Evolutionary conservation across 2,113 vertebrate species (phyloP).

Genomic region (Microtus oregoni): DNA sequence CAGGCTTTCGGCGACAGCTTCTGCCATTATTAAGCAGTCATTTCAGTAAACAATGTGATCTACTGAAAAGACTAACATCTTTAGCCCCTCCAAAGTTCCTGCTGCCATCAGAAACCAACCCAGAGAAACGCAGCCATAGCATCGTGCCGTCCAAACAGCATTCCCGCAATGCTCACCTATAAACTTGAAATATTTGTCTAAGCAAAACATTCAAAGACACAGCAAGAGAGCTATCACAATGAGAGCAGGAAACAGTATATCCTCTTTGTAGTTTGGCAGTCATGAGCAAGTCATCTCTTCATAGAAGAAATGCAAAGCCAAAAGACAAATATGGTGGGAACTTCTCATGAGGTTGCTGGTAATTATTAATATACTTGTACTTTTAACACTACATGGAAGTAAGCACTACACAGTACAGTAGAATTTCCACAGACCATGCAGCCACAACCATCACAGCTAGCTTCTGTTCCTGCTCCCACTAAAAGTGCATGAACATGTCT

Average conservation of each 20-base stretch:
- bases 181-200: not conserved
- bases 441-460: not conserved
- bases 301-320: not conserved
- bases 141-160: not conserved
- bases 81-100: slow-evolving; percentile 6
- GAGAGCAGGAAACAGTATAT: not conserved
- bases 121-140: not conserved
- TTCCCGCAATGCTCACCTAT: not conserved
- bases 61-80: slow-evolving; percentile 9
- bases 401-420: not conserved
- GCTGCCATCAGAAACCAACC: not conserved
- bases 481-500: not conserved
- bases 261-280: not conserved
- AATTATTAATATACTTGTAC: not conserved
- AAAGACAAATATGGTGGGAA: not conserved
- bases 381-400: not conserved
- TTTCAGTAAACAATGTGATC: not conserved
- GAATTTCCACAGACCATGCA: not conserved
- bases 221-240: not conserved
- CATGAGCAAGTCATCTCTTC: not conserved
- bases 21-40: not conserved
- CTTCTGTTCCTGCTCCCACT: not conserved
- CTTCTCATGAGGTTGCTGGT: not conserved
- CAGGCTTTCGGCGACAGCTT: not conserved
- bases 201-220: not conserved